These are phyloP conservation scores for Crypturellus tataupa DNA, from an alignment of 2,797 vertebrate genomes.

Conservation along the genomic window DNA sequence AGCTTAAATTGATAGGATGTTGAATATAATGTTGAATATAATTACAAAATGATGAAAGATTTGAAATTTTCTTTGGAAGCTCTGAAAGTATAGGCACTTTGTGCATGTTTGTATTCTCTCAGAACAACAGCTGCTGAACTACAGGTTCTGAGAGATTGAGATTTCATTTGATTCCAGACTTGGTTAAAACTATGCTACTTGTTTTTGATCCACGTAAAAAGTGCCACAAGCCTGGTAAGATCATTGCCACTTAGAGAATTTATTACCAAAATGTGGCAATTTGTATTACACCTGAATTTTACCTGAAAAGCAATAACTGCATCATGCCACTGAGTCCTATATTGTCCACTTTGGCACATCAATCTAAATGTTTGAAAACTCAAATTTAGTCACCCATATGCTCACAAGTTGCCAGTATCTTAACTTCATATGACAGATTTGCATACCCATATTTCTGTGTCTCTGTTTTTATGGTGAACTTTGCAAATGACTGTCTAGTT, in stretches of 20 bases:
- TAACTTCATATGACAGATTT: not conserved
- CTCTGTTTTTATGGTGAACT: not conserved
- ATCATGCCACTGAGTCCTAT: not conserved
- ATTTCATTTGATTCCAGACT: not conserved
- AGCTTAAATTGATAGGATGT: not conserved
- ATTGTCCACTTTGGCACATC: not conserved
- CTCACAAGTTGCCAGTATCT: not conserved
- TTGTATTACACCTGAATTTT: not conserved
- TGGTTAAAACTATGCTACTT: not conserved
- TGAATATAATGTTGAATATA: not conserved
- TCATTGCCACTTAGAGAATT: not conserved
- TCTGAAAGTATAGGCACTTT: not conserved
- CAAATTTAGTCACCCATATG: not conserved
- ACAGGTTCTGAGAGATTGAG: not conserved
- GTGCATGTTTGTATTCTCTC: not conserved
- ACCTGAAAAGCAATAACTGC: not conserved
- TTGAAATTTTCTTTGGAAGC: not conserved
- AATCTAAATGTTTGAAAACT: not conserved
- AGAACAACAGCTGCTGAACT: not conserved
- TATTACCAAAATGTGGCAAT: not conserved
- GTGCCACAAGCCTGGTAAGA: fast-evolving
- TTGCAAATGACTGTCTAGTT: fast-evolving
- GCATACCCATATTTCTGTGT: not conserved
- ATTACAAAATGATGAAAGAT: not conserved
- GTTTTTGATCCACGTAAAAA: not conserved